Base-by-base conservation (phyloP, 2,888 invertebrate species). In the Drosophila pseudotalamancana region DNA sequence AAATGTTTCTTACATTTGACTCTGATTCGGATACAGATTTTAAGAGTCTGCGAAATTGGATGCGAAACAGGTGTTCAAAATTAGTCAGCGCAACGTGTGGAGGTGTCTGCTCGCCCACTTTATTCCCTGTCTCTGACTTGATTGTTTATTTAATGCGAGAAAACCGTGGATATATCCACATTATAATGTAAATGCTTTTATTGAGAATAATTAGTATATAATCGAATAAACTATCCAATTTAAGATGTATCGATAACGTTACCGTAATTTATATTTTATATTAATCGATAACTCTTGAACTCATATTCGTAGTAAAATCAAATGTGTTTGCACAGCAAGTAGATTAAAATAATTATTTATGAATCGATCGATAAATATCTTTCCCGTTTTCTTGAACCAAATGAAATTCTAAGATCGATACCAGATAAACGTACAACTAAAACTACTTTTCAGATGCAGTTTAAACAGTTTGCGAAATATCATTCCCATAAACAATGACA, bases 11-110 rank as follows among this genome's bases (percentile, higher is more conserved):
- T 73, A 77, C 65, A 54, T 60, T 71, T 57, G 56, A 32, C 39
- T 66, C 27, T 45, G 60, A 55, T 31, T 37, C 16, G 18, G 46
- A 46, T 65, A 45, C 18, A 6, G 27, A 56, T 48, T 60, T 40
- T 29, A 16, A 42, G 54, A 32, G 57, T 53, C 40, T 19, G 42
- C 62, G 6, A 54, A 67, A 69, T 64, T 57, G 54, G 34, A 60
- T 60, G 54, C 46, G 54, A 64, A 78, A 70, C 78, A 74, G 78
- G 78, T 74, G 74, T 43, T 61, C 48, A 21, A 59, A 74, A 74
- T 74, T 74, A 74, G 78, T 55, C 51, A 61, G 55, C 63, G 16
- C 34, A 25, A 50, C 49, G 37, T 39, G 32, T 23, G 39, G n/a
- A 18, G 27, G 42, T 31, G 40, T 5, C 12, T n/a, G 19, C 42